Base-by-base conservation (phyloP, 2,888 invertebrate genomes). In the Drosophila quasianomalipes region DNA sequence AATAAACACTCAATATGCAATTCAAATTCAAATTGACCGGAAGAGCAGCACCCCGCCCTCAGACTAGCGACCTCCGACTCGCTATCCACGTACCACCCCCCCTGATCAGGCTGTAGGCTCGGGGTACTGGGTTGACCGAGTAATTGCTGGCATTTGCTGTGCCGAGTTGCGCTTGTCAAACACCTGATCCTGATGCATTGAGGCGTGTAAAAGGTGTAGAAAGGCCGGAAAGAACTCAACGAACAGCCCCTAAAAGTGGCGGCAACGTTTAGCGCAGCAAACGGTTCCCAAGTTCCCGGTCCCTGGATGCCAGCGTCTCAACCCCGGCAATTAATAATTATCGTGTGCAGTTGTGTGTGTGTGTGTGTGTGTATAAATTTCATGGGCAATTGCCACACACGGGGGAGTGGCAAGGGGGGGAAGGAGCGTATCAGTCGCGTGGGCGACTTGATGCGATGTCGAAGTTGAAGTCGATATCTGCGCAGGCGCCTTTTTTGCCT, bases 111-210 rank as follows among this genome's bases (percentile, higher is more conserved):
- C 33, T n/a, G 1, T 52, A 9, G 9, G 37, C 1, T 54, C 10
- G 35, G 3, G 53, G 51, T 57, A 53, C 57, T 68, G 51, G 67
- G 57, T 71, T 63, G 66, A 62, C 60, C 67, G 55, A 55, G 69
- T 84, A 85, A 84, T 88, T 83, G 79, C 79, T 66, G 49, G 73
- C 66, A 58, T 68, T 72, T 63, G 39, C 57, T 70, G 70, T 58
- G 35, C 54, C 54, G 61, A 67, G 52, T 39, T 76, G 72, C 57
- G 85, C 85, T 74, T 80, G 88, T 84, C 84, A 83, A 89, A 86
- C 92, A 92, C 92, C 92, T 92, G 92, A 92, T 91, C 85, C 89
- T 71, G 79, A 79, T 82, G 84, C 91, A 91, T 81, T 91, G 74
- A 87, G 87, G 86, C 91, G 85, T 91, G 81, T 91, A 85, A 91